Base-by-base conservation (phyloP, 2,888 invertebrate genomes). In the Hypselothyrea guttata region DNA sequence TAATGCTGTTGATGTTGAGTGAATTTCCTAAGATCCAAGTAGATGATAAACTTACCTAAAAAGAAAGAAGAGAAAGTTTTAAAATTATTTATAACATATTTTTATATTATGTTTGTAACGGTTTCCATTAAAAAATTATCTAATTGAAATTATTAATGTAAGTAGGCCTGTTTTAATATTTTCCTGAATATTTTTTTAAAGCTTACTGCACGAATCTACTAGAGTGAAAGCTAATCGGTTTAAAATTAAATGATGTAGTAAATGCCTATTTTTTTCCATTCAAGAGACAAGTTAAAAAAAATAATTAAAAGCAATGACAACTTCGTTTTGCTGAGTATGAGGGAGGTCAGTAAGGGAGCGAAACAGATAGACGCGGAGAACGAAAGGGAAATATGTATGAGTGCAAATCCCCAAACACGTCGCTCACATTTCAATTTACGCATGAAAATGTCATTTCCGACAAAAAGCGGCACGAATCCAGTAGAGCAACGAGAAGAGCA, bases 341-440 rank as follows among this genome's bases (percentile, higher is more conserved):
- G 48, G 48, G 55, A 46, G 55, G 13, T 30, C 22, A 35, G n/a
- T 57, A 31, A 18, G 16, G 45, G 30, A 44, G 38, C 34, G 30
- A 31, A 13, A 46, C 31, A 46, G 46, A 42, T 13, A 51, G n/a
- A 42, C 42, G 42, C 30, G 22, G 12, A 27, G 15, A 30, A 31
- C 18, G 2, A 8, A 8, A 38, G n/a, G 16, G 12, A 42, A 27
- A 4, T 2, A 33, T 30, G 27, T 22, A 5, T 22, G 22, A 22
- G 22, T 5, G 58, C 42, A 74, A 81, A 83, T 82, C 79, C 82
- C 75, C 78, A 78, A 83, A 81, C 87, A 87, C 86, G 87, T 87
- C 83, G 79, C 78, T 71, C 85, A 82, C 85, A 87, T 87, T 87
- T 87, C 87, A 87, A 87, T 87, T 87, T 87, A 87, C 87, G 86